A percentile compares a stretch with the other conserved stretches of the same genome.
These are phyloP conservation scores for Spisula solida DNA, from an alignment of 2,888 invertebrate species.

Conservation along the genomic window DNA sequence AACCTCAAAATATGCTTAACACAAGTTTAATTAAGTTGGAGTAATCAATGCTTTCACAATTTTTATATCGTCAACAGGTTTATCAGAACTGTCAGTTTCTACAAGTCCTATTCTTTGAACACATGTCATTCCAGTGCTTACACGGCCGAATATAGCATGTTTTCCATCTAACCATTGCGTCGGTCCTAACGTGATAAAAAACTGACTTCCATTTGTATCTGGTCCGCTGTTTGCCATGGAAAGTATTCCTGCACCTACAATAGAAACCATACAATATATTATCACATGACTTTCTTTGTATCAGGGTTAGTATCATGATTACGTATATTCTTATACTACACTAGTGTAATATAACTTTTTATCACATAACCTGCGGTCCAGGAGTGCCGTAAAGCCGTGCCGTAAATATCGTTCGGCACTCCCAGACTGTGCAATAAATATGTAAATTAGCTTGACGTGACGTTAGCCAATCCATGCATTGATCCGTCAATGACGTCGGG, in stretches of 20 bases:
- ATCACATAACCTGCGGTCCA: too few relatives aligned
- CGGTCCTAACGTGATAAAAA: constrained; percentile 98
- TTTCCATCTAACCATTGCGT: constrained; percentile 99
- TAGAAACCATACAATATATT: background rate
- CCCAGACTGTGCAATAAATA: too few relatives aligned
- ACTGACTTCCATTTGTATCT: constrained; percentile 98
- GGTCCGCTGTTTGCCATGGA: constrained; percentile 99
- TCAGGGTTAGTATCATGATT: too few relatives aligned
- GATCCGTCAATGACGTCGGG: too few relatives aligned
- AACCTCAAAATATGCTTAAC: background rate
- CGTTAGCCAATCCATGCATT: too few relatives aligned
- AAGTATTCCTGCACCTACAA: constrained; percentile 92
- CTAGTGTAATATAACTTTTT: too few relatives aligned
- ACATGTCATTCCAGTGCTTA: constrained; percentile 95
- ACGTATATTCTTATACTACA: too few relatives aligned
- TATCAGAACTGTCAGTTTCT: constrained; percentile 97
- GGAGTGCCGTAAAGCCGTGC: too few relatives aligned
- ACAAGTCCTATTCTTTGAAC: constrained; percentile 97
- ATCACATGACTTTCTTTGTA: too few relatives aligned
- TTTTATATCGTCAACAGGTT: constrained; percentile 91
- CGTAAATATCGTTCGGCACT: too few relatives aligned
- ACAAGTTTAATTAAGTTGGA: constrained; percentile 62
- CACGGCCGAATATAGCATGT: constrained; percentile 97
- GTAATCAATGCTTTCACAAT: constrained; percentile 81
- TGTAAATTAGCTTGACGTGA: too few relatives aligned